Percentiles rank a stretch among this genome's conserved stretches.
These are phyloP conservation scores for roundworm (Caenorhabditis elegans) DNA, from an alignment of 1,140 invertebrate genomes.

Conservation along the genomic window WBcel235 BX284602.5:9020501-9021000, in stretches of 20 bases:
- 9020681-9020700: no score
- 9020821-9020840: conserved; percentile 22
- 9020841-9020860: conserved; percentile 26
- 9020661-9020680: no score
- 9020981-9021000: background rate
- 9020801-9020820: conserved; percentile 2
- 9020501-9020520: no score
- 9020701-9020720: no score
- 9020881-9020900: conserved; percentile 14
- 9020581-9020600: no score
- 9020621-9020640: no score
- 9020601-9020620: no score
- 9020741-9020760: background rate
- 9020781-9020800: background rate
- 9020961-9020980: conserved; percentile 14
- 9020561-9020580: no score
- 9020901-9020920: conserved; percentile 25
- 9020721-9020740: no score
- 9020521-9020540: no score
- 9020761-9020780: background rate
- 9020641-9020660: no score
- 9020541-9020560: no score
- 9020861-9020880: conserved; percentile 5
- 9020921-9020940: conserved; percentile 10
- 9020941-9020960: background rate